Percentiles rank a stretch among this genome's conserved stretches.
Conservation (phyloP, 1,140 invertebrate species). For the Campoletis sonorensis region DNA sequence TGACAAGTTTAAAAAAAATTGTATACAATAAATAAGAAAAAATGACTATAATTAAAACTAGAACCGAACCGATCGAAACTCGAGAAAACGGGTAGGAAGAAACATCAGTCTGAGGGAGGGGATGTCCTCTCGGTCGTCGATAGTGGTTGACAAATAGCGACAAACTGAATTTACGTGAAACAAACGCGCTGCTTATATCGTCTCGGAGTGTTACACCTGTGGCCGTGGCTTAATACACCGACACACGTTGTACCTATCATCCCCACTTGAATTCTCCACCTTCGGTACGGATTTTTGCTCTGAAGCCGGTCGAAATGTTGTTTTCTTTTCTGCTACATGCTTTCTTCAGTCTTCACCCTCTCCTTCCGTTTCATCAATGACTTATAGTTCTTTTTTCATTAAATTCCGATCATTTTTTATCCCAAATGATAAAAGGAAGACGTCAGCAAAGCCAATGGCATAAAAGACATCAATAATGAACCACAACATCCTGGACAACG, state of each 20-base stretch:
- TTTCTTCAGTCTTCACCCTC: neutral
- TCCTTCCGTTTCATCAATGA: neutral
- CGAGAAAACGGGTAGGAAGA: neutral
- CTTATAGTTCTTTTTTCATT: neutral
- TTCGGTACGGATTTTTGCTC: slow-evolving; percentile 15
- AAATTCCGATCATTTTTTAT: neutral
- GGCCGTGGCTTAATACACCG: slow-evolving; percentile 1
- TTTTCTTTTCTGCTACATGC: neutral
- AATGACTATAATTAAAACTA: neutral
- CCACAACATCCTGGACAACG: too few species aligned
- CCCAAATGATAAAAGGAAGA: neutral
- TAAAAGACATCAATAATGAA: too few species aligned
- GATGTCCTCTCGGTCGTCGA: neutral
- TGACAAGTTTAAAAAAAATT: neutral
- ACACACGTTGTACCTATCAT: slow-evolving; percentile 23
- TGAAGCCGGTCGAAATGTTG: neutral
- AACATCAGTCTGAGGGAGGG: neutral
- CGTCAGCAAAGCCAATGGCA: too few species aligned
- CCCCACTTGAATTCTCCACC: slow-evolving; percentile 20
- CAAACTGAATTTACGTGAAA: slow-evolving; percentile 45
- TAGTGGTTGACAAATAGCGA: slow-evolving; percentile 29
- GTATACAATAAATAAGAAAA: slow-evolving; percentile 1
- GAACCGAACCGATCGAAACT: neutral
- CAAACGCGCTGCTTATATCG: slow-evolving; percentile 43
- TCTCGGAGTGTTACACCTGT: slow-evolving; percentile 35